A percentile compares a stretch with the other conserved stretches of the same genome.
These are phyloP conservation scores for Xanthorhoe designata DNA, from an alignment of 2,888 invertebrate genomes.

Conservation along the genomic window DNA sequence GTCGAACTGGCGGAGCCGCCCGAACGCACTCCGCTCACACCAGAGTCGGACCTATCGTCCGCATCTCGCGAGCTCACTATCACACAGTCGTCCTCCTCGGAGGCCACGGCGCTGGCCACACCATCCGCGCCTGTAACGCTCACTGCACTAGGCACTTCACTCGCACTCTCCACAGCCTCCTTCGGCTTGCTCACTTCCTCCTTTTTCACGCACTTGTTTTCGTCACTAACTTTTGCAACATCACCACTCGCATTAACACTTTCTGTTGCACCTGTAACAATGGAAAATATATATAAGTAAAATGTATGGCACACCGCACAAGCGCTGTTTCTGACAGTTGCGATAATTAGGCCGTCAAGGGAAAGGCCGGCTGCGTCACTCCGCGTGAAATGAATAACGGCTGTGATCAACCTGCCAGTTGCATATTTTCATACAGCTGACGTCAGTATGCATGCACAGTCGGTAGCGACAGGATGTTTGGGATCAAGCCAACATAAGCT, in stretches of 20 bases:
- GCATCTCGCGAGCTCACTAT: constrained; percentile 87
- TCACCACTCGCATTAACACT: constrained; percentile 78
- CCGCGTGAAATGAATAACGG: constrained; percentile 42
- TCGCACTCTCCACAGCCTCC: constrained; percentile 64
- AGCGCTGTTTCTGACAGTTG: neutral
- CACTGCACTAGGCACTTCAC: constrained; percentile 82
- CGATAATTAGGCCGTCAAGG: neutral
- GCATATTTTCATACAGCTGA: constrained; percentile 65
- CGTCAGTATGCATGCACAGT: constrained; percentile 56
- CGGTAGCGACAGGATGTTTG: constrained; percentile 68
- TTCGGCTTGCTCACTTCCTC: constrained; percentile 63
- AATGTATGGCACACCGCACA: neutral
- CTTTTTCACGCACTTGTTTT: constrained; percentile 77
- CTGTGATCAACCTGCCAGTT: constrained; percentile 59
- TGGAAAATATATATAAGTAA: constrained; percentile 34
- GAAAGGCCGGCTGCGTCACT: constrained; percentile 24
- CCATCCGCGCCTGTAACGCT: constrained; percentile 78
- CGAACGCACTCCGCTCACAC: constrained; percentile 91
- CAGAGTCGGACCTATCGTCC: constrained; percentile 87
- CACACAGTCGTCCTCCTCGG: constrained; percentile 88
- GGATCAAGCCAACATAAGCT: constrained; percentile 73
- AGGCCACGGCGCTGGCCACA: constrained; percentile 83
- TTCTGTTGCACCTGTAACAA: constrained; percentile 79
- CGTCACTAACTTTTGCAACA: constrained; percentile 76
- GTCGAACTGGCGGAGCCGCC: constrained; percentile 90